A percentile compares a stretch with the other conserved stretches of the same genome.
Evolutionary conservation across 2,113 vertebrate species (phyloP).

Genomic region (Pseudonaja textilis): DNA sequence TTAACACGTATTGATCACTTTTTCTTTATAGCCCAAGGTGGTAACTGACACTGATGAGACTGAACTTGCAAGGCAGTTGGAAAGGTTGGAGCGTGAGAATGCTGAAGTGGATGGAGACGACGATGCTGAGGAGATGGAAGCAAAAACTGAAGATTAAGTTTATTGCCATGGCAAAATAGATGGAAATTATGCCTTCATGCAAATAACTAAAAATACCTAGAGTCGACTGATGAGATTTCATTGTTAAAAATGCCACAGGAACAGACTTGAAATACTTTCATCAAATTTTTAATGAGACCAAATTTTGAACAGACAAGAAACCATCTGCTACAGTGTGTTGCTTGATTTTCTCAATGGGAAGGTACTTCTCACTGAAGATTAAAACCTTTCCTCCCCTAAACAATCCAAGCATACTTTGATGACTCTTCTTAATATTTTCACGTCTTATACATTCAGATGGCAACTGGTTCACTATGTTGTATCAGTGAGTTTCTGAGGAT

Average conservation of each 20-base stretch:
- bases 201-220: constrained; percentile 40
- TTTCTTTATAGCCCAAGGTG: constrained; percentile 85
- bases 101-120: constrained; percentile 97
- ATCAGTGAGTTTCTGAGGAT: constrained; percentile 48
- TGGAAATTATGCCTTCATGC: constrained; percentile 40
- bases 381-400: constrained; percentile 24
- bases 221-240: constrained; percentile 66
- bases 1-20: not conserved
- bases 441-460: constrained; percentile 48
- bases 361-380: constrained; percentile 50
- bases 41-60: constrained; percentile 98
- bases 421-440: constrained; percentile 48
- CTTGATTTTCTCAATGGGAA: constrained; percentile 47
- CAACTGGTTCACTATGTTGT: constrained; percentile 43
- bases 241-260: constrained; percentile 69
- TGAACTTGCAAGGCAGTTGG: constrained; percentile 91
- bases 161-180: constrained; percentile 45
- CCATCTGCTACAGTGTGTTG: constrained; percentile 40
- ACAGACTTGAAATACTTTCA: constrained; percentile 69
- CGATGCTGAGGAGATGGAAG: constrained; percentile 96
- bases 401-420: constrained; percentile 35
- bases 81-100: constrained; percentile 93
- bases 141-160: constrained; percentile 89
- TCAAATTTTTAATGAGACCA: constrained; percentile 63
- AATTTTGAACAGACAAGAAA: constrained; percentile 46